phyloP scores from a whole-genome alignment of 2,113 vertebrate genomes.

The Eptatretus burgeri region DNA sequence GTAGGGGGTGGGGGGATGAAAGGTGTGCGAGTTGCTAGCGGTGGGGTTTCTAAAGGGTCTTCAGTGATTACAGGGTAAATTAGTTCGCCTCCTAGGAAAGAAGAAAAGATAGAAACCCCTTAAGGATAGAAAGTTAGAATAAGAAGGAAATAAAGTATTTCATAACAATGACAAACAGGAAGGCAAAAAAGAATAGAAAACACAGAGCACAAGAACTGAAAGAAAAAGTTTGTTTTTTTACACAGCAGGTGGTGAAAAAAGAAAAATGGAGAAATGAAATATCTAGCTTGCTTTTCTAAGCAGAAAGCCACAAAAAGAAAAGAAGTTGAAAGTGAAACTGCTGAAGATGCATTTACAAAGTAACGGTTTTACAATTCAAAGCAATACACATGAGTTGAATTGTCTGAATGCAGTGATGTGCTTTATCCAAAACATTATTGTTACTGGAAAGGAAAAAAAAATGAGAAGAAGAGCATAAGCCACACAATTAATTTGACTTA shows the following conservation, averaged over 20 bases:
- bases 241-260: too few relatives aligned
- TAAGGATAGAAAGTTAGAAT: conserved; percentile 14
- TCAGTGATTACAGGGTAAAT: conserved; percentile 78
- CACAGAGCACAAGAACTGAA: not conserved
- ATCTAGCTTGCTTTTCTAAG: too few relatives aligned
- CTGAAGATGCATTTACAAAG: conserved; percentile 1
- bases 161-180: not conserved
- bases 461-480: conserved; percentile 58
- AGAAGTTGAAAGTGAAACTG: too few relatives aligned
- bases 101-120: conserved; percentile 20
- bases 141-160: not conserved
- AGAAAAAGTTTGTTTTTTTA: not conserved
- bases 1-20: conserved; percentile 84
- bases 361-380: not conserved
- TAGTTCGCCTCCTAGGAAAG: conserved; percentile 89
- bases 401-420: not conserved
- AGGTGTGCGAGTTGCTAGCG: conserved; percentile 78
- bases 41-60: conserved; percentile 81
- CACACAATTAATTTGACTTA: conserved; percentile 88
- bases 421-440: conserved; percentile 18
- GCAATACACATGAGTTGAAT: not conserved
- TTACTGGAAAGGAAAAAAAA: conserved; percentile 23
- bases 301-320: too few relatives aligned
- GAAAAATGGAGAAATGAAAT: too few relatives aligned
- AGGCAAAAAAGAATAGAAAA: not conserved